Conservation (phyloP, 2,888 invertebrate species). For the Lithophane leautieri region DNA sequence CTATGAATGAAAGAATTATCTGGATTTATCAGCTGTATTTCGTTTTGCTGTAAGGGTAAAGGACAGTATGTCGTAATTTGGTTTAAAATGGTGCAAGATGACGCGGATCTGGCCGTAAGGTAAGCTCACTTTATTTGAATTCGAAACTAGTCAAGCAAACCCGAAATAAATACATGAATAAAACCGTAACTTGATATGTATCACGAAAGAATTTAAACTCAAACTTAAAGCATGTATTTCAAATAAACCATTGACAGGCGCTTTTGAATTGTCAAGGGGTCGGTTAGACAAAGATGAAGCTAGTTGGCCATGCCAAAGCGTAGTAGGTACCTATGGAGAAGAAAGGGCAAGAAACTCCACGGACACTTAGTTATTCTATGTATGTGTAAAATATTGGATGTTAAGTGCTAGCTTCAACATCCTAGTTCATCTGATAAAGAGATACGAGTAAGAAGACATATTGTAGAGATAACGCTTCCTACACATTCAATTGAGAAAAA, state of each 20-base stretch:
- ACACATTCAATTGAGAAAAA: slow-evolving; percentile 45
- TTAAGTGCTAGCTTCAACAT: background rate
- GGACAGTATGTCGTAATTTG: slow-evolving; percentile 22
- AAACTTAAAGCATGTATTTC: too few species aligned
- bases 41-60: slow-evolving; percentile 36
- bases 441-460: background rate
- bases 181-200: background rate
- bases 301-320: too few species aligned
- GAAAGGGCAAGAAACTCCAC: too few species aligned
- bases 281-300: too few species aligned
- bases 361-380: too few species aligned
- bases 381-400: background rate
- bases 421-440: slow-evolving; percentile 14
- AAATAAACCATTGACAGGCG: too few species aligned
- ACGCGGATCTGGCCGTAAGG: background rate
- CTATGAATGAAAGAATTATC: slow-evolving; percentile 51
- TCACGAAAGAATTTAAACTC: background rate
- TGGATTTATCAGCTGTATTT: slow-evolving; percentile 36
- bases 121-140: background rate
- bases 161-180: background rate
- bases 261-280: too few species aligned
- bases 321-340: too few species aligned
- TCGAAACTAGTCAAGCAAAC: background rate
- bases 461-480: slow-evolving; percentile 10
- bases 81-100: background rate